phyloP scores from a whole-genome alignment of 2,113 vertebrate genomes.

The Symphodus melops region DNA sequence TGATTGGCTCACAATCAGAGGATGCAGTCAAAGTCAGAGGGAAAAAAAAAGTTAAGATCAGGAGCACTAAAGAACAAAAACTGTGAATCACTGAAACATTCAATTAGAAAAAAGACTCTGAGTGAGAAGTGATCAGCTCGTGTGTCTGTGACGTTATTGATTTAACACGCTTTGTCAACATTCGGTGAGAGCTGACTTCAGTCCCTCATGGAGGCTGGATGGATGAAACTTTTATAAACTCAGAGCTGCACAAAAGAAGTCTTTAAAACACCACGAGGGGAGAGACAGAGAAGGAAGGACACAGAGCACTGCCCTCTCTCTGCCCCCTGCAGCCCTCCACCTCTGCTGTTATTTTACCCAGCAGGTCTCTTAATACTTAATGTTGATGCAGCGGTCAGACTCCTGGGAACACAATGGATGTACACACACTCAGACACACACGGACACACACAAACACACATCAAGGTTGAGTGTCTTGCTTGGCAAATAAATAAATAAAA shows the following conservation, averaged over 20 bases:
- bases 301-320: background rate
- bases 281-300: background rate
- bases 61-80: slow-evolving; percentile 10
- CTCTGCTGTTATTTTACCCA: slow-evolving; percentile 52
- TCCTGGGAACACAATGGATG: slow-evolving; percentile 30
- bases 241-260: too few relatives aligned
- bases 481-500: slow-evolving; percentile 35
- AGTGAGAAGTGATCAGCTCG: background rate
- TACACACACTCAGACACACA: slow-evolving; percentile 1
- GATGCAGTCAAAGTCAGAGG: slow-evolving; percentile 12
- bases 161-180: slow-evolving; percentile 21
- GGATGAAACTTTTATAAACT: too few relatives aligned
- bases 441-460: background rate
- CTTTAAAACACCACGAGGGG: slow-evolving; percentile 1
- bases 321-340: slow-evolving; percentile 6
- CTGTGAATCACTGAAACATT: slow-evolving; percentile 28
- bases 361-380: slow-evolving; percentile 62
- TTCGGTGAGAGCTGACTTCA: slow-evolving; percentile 27
- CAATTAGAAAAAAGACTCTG: background rate
- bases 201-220: slow-evolving; percentile 11
- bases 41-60: slow-evolving; percentile 13
- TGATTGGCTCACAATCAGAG: slow-evolving; percentile 46
- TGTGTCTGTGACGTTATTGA: slow-evolving; percentile 39
- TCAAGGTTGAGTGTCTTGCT: background rate
- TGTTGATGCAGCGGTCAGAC: slow-evolving; percentile 36